Evolutionary conservation across 92 coral and sea anemone genomes (phyloP), one percentile per base, ranked within the genome.

Genomic region (Epizoanthus rinbou): DNA sequence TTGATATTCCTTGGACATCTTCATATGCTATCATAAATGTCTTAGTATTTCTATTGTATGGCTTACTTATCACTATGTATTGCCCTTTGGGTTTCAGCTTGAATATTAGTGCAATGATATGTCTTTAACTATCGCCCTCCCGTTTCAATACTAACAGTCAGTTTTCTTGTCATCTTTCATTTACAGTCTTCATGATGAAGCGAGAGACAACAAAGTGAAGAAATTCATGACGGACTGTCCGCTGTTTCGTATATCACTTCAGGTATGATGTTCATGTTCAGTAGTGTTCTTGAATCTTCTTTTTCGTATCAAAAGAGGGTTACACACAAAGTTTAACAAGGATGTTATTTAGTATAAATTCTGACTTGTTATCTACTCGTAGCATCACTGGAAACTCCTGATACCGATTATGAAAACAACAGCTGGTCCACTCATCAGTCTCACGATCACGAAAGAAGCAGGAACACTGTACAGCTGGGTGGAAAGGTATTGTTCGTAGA

Each of bases 341-440:
- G 4, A 66, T 24, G 25, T 31, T 15, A 5, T n/a, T 0, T 65
- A 50, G 14, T 11, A 50, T 11, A 28, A 14, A 70, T 22, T 4
- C 10, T 5, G 28, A 9, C 24, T 17, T 41, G 18, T 35, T 17
- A 35, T 13, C 7, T 35, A 28, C 15, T 58, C 1, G n/a, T 58
- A 75, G 81, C 60, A 75, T 58, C 81, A 75, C 68, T 75, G 81
- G 81, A 75, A 58, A 56, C 68, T 35, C 41, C 19, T 75, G 50
- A 28, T 33, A 25, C 81, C 81, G 35, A 28, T 75, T 31, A 15
- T 37, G 8, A 57, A 7, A 10, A 1, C 35, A 43, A 58, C 33
- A 18, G 81, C 18, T 75, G 68, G 22, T 28, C 3, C 16, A 33
- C 16, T 75, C 19, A 14, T 21, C 28, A 57, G 28, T 57, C 3